Base-by-base conservation (phyloP, 2,888 invertebrate genomes). In the Thymelicus acteon region DNA sequence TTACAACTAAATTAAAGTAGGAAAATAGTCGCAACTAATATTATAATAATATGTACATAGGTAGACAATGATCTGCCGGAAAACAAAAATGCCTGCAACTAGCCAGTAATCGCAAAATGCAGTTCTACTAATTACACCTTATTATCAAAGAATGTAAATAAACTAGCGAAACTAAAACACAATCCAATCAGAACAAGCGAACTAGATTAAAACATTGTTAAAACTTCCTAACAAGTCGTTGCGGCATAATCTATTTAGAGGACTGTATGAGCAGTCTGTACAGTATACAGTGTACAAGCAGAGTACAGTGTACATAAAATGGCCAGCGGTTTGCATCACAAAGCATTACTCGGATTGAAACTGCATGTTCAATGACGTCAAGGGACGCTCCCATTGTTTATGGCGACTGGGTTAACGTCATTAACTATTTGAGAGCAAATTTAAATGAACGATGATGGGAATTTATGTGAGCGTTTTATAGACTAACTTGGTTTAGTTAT, bases 311-410 rank as follows among this genome's bases (percentile, higher is more conserved):
- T 39, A 71, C 65, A 64, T 64, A 71, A 71, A 71, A 65, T 71
- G 70, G 70, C 70, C 44, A 40, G 60, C 24, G 49, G 52, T 67
- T 49, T 62, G 63, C 57, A 69, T 64, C 70, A 52, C 64, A 65
- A 69, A 69, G 63, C 69, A 69, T 60, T 52, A 49, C 40, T 60
- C 47, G 52, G 52, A 64, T 60, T 64, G 60, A 60, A 65, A 64
- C 52, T 71, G 70, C 64, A 71, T 65, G 58, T 47, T 48, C 37
- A 63, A 64, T 70, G 48, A 24, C 24, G 67, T 37, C 39, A 40
- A 12, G 60, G 15, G 31, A n/a, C 6, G 24, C 60, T 58, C 39
- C 39, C 12, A 6, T 58, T 40, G 60, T 60, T 60, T 60, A 40
- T 60, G 60, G 15, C 60, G 60, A 39, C 60, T 40, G 15, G 60